Evolutionary conservation across 2,113 vertebrate genomes (phyloP), one percentile per base, ranked within the genome.

Genomic region (Rhea americana): DNA sequence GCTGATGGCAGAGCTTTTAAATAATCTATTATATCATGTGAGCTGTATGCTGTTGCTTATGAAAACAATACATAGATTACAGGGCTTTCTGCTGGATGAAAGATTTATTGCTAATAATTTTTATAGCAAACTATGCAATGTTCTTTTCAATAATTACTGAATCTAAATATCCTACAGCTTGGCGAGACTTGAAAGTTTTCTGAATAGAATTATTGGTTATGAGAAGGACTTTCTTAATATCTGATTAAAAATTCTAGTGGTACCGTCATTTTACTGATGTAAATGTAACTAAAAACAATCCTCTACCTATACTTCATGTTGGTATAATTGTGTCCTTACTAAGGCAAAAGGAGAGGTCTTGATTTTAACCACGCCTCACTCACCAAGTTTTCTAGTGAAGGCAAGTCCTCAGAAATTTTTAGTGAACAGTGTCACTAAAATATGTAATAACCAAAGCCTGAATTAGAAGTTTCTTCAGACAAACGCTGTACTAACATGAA

Each of bases 381-480:
- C 74, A 83, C 6, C 13, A 82, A 26, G 24, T 62, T 76, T 87
- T 89, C 58, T 43, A 85, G 93, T 76, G 66, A 62, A 89, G 76
- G n/a, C 80, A 96, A 82, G 81, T 51, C 41, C 62, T 87, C 71
- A 87, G 39, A 82, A 50, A 73, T 37, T 82, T 13, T 65, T 73
- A 73, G 25, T 28, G 43, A 94, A 28, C 12, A 76, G 6, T 0
- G 0, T 53, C 78, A 61, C 68, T 82, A 87, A 94, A 93, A 72
- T 53, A 72, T 48, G 45, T 82, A 84, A 61, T 56, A 79, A 87
- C 10, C 3, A 32, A 76, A 41, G 48, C 45, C 30, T 92, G 50
- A 76, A 62, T 48, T 79, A 65, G 59, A 87, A 59, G 1, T 90
- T 90, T 96, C 70, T 96, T 91, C 77, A 92, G 89, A 77, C 83